Percentiles rank a stretch among this genome's conserved stretches.
Conservation (phyloP, 2,113 vertebrate genomes). For the Passer montanus region DNA sequence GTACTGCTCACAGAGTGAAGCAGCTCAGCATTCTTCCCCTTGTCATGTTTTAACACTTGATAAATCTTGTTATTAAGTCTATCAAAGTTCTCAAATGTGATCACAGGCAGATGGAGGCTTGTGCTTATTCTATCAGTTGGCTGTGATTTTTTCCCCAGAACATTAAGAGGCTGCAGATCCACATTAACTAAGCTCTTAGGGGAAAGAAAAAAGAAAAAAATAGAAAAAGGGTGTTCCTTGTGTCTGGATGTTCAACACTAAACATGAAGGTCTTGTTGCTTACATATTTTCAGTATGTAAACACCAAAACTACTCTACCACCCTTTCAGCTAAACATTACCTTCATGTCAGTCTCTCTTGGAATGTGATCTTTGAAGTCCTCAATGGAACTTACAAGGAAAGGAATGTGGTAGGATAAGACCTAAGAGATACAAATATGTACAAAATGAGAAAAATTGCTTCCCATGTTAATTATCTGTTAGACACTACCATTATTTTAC, state of each 20-base stretch:
- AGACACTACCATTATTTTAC: background rate
- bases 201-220: too few relatives aligned
- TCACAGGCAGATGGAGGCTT: background rate
- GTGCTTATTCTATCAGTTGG: background rate
- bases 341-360: slow-evolving; percentile 99
- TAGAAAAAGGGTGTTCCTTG: background rate
- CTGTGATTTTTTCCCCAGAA: background rate
- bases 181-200: background rate
- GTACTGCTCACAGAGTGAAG: background rate
- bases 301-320: background rate
- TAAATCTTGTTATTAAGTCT: background rate
- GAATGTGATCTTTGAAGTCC: slow-evolving; percentile 99
- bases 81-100: background rate
- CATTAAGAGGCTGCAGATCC: background rate
- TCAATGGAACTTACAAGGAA: slow-evolving; percentile 99
- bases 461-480: background rate
- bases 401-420: slow-evolving; percentile 98
- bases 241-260: background rate
- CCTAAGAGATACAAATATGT: slow-evolving; percentile 74
- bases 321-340: slow-evolving; percentile 65
- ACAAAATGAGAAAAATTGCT: background rate
- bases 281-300: background rate
- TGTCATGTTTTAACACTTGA: background rate
- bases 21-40: background rate
- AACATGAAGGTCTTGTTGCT: background rate